Evolutionary conservation across 1,140 invertebrate species (phyloP), one percentile per base, ranked within the genome.

Genomic region (Tigriopus japonicus): DNA sequence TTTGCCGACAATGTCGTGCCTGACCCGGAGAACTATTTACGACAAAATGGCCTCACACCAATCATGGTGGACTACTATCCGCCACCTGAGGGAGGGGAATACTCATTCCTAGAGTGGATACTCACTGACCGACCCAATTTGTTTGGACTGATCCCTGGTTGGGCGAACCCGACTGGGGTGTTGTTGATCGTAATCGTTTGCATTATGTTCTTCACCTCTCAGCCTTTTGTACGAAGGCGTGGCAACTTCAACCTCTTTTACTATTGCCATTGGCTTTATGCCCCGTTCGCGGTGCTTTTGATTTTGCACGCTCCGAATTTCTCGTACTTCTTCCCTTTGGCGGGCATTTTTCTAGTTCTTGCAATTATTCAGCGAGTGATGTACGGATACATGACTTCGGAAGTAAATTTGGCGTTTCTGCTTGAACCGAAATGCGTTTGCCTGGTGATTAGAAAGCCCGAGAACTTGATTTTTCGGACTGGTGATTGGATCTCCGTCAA

Each of bases 241-340:
- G 91, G 90, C n/a, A 84, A 83, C 67, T 96, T 95, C 71, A 21
- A 90, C 86, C 77, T 95, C 24, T 97, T 97, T 68, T 95, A 95
- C 69, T 94, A 87, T 84, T 87, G 87, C 0, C 92, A 96, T 73
- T 74, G 91, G 41, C 72, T 97, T 41, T 95, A 93, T 69, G 74
- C 93, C 14, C 83, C 85, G 0, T 95, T 92, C 69, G 93, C 83
- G 84, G 74, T 89, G 28, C 71, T 93, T 0, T 73, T 84, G 2
- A 80, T 93, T 15, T 74, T 94, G 40, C 92, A 97, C 69, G 87
- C 81, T 0, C 87, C 87, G 0, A 87, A 86, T 67, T 96, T 93
- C 70, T 96, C 90, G 90, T 91, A 87, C 70, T 96, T 90, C 90
- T 89, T 95, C 67, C 70, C 92, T 10, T 70, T 81, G 1, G 90